phyloP scores from a whole-genome alignment of 2,797 vertebrate genomes.

The Sitta carolinensis region DNA sequence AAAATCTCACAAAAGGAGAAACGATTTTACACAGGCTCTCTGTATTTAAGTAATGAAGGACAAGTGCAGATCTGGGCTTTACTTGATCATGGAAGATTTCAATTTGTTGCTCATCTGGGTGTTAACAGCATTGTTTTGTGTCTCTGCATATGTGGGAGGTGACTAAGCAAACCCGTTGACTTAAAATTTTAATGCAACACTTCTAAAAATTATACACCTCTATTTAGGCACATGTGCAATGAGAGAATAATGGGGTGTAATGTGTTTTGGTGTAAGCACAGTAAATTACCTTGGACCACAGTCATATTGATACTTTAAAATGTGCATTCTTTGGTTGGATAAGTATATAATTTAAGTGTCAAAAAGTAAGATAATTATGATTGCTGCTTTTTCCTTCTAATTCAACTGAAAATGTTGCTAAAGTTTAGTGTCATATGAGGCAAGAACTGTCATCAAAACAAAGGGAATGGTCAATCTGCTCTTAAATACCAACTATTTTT shows the following conservation, averaged over 20 bases:
- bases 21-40: not conserved
- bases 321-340: not conserved
- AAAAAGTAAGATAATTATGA: not conserved
- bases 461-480: not conserved
- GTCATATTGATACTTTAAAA: not conserved
- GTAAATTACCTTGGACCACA: not conserved
- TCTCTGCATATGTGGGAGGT: not conserved
- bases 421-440: not conserved
- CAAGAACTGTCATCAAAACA: not conserved
- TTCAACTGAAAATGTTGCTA: not conserved
- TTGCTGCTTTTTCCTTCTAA: not conserved
- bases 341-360: not conserved
- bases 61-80: not conserved
- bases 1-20: not conserved
- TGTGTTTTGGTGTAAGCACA: not conserved
- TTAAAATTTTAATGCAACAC: not conserved
- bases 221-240: not conserved
- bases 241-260: not conserved
- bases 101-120: not conserved
- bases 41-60: not conserved
- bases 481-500: not conserved
- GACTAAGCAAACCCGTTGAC: not conserved
- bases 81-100: not conserved
- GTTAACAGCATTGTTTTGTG: not conserved
- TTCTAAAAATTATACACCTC: not conserved